Percentiles rank a stretch among this genome's conserved stretches.
Evolutionary conservation across 2,113 vertebrate species (phyloP).

Genomic region (Rattus rattus): DNA sequence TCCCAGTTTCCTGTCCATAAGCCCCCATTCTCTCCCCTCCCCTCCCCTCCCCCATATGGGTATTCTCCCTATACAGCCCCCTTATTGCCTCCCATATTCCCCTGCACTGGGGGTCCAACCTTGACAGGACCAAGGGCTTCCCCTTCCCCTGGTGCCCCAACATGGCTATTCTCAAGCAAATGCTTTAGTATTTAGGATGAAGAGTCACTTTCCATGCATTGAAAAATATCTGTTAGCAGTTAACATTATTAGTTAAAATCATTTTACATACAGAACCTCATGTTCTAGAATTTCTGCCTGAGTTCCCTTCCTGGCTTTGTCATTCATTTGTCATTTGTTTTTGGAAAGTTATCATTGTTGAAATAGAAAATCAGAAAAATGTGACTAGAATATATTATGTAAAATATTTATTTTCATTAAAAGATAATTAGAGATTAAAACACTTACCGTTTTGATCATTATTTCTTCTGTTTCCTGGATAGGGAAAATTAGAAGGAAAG

Average conservation of each 20-base stretch:
- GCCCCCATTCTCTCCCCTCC: too few species aligned
- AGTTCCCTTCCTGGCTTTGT: neutral
- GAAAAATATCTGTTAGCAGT: slow-evolving; percentile 5
- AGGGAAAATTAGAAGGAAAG: slow-evolving; percentile 43
- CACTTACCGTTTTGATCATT: neutral
- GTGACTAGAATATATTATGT: neutral
- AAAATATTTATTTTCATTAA: neutral
- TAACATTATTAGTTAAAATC: neutral
- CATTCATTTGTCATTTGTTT: neutral
- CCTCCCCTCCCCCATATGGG: too few species aligned
- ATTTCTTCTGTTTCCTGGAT: slow-evolving; percentile 50
- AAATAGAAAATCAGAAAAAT: neutral
- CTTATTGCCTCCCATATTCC: too few species aligned
- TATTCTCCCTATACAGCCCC: too few species aligned
- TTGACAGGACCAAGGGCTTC: too few species aligned
- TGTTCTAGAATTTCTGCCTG: neutral
- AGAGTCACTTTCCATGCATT: neutral
- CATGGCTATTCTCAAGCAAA: neutral
- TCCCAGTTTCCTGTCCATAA: too few species aligned
- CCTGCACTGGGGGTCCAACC: too few species aligned
- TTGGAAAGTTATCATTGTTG: neutral
- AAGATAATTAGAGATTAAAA: neutral
- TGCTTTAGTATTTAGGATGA: neutral
- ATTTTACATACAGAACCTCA: neutral
- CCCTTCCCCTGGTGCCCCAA: too few species aligned